Percentiles rank a stretch among this genome's conserved stretches.
phyloP scores from a whole-genome alignment of 2,797 vertebrate species.

The Arrhamphus sclerolepis region DNA sequence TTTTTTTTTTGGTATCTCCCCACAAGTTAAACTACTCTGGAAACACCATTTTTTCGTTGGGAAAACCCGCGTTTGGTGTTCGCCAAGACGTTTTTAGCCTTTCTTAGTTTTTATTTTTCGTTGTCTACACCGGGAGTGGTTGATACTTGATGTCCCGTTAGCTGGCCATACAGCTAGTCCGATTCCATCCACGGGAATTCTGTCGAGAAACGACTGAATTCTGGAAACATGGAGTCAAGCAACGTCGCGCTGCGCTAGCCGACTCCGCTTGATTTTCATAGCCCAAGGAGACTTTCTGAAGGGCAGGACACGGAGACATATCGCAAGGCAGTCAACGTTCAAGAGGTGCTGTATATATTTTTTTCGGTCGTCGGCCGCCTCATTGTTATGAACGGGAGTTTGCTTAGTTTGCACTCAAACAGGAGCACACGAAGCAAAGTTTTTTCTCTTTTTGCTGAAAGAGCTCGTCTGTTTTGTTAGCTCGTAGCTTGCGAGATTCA shows the following conservation, averaged over 20 bases:
- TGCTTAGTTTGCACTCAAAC: slow-evolving; percentile 74
- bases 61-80: slow-evolving; percentile 25
- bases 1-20: slow-evolving; percentile 38
- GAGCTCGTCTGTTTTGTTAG: slow-evolving; percentile 77
- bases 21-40: slow-evolving; percentile 40
- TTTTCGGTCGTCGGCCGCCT: slow-evolving; percentile 46
- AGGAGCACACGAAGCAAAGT: slow-evolving; percentile 73
- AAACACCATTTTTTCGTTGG: slow-evolving; percentile 29
- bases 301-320: slow-evolving; percentile 40
- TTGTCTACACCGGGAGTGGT: slow-evolving; percentile 36
- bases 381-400: slow-evolving; percentile 70
- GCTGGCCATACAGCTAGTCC: slow-evolving; percentile 65
- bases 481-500: slow-evolving; percentile 60
- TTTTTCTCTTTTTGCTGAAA: slow-evolving; percentile 63
- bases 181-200: slow-evolving; percentile 75
- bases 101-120: slow-evolving; percentile 16
- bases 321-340: slow-evolving; percentile 31
- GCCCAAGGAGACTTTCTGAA: slow-evolving; percentile 44
- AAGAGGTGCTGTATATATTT: slow-evolving; percentile 48
- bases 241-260: slow-evolving; percentile 60
- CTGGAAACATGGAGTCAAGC: slow-evolving; percentile 83
- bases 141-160: slow-evolving; percentile 67
- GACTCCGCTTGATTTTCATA: slow-evolving; percentile 47
- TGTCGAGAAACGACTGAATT: slow-evolving; percentile 70
- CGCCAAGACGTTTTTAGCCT: slow-evolving; percentile 27